phyloP scores from a whole-genome alignment of 2,888 invertebrate species.

The Dusona sp. region DNA sequence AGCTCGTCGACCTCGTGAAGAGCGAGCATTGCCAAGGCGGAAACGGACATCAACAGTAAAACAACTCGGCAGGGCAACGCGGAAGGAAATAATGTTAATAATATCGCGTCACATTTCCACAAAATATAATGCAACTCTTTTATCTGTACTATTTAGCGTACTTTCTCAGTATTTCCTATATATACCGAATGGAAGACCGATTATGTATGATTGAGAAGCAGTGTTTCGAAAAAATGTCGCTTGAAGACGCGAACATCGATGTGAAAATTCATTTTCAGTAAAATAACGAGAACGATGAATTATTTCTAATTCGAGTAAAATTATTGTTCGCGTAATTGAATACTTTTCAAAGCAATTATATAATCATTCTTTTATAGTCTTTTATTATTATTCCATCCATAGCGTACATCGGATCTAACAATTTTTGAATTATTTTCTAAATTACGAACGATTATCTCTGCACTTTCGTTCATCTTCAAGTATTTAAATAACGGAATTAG shows the following conservation, averaged over 20 bases:
- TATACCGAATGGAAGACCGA: neutral
- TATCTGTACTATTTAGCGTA: neutral
- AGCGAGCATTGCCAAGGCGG: conserved; percentile 59
- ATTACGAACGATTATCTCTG: neutral
- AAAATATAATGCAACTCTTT: conserved; percentile 25
- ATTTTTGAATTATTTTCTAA: neutral
- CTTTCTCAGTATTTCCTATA: neutral
- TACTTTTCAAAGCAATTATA: neutral
- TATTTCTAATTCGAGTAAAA: neutral
- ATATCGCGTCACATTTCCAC: conserved; percentile 55
- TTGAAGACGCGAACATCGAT: neutral
- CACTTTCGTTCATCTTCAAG: neutral
- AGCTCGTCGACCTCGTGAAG: conserved; percentile 17
- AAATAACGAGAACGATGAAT: neutral
- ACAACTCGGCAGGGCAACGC: conserved; percentile 48
- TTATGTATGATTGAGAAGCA: neutral
- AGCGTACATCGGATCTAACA: neutral
- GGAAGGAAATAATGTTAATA: conserved; percentile 64
- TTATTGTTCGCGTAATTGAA: neutral
- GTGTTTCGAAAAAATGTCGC: neutral
- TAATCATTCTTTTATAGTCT: no score
- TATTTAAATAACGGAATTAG: neutral
- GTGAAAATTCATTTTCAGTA: neutral
- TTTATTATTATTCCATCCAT: no score
- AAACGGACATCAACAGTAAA: conserved; percentile 48